Evolutionary conservation across 2,888 invertebrate genomes (phyloP).

Genomic region (Maniola hyperantus): DNA sequence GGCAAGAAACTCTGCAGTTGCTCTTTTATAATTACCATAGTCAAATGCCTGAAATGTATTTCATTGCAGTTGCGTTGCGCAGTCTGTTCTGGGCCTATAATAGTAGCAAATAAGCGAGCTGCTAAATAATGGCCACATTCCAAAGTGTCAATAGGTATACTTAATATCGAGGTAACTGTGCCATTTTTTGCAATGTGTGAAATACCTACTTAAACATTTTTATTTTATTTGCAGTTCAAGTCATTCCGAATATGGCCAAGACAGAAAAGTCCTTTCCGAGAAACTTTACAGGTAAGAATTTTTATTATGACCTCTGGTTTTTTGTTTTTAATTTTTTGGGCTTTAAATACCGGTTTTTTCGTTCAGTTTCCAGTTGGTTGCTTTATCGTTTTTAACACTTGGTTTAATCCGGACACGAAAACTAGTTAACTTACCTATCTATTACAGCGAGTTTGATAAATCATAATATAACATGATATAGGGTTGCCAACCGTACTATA

Average conservation of each 20-base stretch:
- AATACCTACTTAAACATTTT: conserved; percentile 3
- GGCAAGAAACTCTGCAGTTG: too few relatives aligned
- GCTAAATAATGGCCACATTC: not conserved
- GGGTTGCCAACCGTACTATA: too few relatives aligned
- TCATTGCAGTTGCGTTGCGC: too few relatives aligned
- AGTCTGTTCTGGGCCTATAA: too few relatives aligned
- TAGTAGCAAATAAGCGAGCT: too few relatives aligned
- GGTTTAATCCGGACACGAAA: conserved; percentile 6
- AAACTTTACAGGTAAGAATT: conserved; percentile 74
- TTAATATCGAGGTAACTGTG: conserved; percentile 13
- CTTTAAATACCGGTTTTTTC: conserved; percentile 17
- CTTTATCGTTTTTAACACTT: not conserved
- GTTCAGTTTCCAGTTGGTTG: conserved; percentile 15
- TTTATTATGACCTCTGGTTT: conserved; percentile 3
- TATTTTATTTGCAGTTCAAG: conserved; percentile 56
- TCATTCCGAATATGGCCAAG: conserved; percentile 77
- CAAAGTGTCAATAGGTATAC: not conserved
- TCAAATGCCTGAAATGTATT: too few relatives aligned
- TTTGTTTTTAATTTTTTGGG: not conserved
- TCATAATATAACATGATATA: too few relatives aligned
- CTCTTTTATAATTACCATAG: too few relatives aligned
- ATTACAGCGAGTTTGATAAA: too few relatives aligned
- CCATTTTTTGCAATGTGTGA: conserved; percentile 14
- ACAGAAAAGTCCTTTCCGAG: conserved; percentile 78
- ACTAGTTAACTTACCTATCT: not conserved